Evolutionary conservation across 2,888 invertebrate species (phyloP), one percentile per base, ranked within the genome.

Genomic region (Drosophila atroscutellata): DNA sequence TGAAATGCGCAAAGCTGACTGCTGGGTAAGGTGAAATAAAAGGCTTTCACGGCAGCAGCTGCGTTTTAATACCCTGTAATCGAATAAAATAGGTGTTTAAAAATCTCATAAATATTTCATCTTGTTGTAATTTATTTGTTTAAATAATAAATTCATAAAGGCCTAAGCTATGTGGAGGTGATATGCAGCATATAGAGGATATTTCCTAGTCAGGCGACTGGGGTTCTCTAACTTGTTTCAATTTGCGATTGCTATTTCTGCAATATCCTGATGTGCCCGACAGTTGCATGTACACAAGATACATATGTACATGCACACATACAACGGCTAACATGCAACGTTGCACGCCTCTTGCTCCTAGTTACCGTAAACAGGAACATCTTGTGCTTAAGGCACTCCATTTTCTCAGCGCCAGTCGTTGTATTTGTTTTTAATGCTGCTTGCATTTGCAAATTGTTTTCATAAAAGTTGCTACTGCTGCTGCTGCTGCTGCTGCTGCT

Each of bases 371-470:
- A 24, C 34, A 50, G 59, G 37, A 64, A 54, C 76, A 72, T 76
- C 82, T 81, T 75, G 67, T 49, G 30, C 39, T 56, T 26, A 39
- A 37, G 54, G 50, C 57, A 26, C 56, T 65, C 50, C 47, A 62
- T 56, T 24, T 15, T 15, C 28, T 11, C 61, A 11, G 32, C 36
- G 42, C 18, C 61, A 61, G 54, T 62, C 51, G 36, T 56, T 51
- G 68, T 78, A 77, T 81, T 78, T 75, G 79, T 61, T 89, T 81
- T 85, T 73, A 76, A 83, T 86, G 60, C 70, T 62, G 71, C 64
- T 69, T 75, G 82, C 68, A 68, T 74, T 68, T 60, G 80, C 68
- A 84, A 84, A 86, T 84, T 82, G 86, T 85, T 85, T 82, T 68
- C 86, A 82, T 77, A 87, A 81, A 75, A 63, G 75, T 71, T 69